A percentile compares a stretch with the other conserved stretches of the same genome.
Evolutionary conservation across 35 echinoderm and acorn worm genomes (phyloP).

Genomic region (Lytechinus pictus): DNA sequence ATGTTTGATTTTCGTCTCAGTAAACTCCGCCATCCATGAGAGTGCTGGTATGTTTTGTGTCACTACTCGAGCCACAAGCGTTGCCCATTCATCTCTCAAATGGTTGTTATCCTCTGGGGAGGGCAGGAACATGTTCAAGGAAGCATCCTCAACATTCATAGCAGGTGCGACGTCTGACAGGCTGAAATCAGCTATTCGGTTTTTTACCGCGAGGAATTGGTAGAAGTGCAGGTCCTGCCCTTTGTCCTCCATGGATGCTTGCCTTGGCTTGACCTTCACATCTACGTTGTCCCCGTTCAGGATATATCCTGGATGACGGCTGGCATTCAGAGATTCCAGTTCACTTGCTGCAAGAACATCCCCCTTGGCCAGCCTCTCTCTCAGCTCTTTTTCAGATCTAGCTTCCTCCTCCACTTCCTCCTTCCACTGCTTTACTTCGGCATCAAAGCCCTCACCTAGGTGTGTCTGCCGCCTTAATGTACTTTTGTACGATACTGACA

Average conservation of each 20-base stretch:
- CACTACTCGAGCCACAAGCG: conserved; percentile 50
- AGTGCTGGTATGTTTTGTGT: conserved; percentile 40
- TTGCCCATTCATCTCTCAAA: conserved; percentile 55
- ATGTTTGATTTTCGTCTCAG: conserved; percentile 40
- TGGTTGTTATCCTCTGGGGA: conserved; percentile 45
- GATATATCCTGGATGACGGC: conserved; percentile 1
- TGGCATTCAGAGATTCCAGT: not conserved
- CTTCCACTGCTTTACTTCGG: not conserved
- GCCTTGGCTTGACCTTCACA: conserved; percentile 44
- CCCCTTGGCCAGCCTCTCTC: not conserved
- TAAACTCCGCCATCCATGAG: not conserved
- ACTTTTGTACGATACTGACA: conserved; percentile 52
- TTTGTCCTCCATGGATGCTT: conserved; percentile 28
- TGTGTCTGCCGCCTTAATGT: not conserved
- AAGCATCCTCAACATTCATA: not conserved
- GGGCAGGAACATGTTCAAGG: conserved; percentile 48
- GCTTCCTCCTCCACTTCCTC: not conserved
- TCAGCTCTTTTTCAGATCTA: too few relatives aligned
- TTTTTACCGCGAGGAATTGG: conserved; percentile 55
- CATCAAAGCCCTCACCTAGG: conserved; percentile 27
- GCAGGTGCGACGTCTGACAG: conserved; percentile 13
- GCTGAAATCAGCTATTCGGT: conserved; percentile 4
- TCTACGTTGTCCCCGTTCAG: conserved; percentile 76
- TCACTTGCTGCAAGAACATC: not conserved
- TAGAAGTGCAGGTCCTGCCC: conserved; percentile 16